Evolutionary conservation across 2,113 vertebrate species (phyloP).

Genomic region (Chionomys nivalis): DNA sequence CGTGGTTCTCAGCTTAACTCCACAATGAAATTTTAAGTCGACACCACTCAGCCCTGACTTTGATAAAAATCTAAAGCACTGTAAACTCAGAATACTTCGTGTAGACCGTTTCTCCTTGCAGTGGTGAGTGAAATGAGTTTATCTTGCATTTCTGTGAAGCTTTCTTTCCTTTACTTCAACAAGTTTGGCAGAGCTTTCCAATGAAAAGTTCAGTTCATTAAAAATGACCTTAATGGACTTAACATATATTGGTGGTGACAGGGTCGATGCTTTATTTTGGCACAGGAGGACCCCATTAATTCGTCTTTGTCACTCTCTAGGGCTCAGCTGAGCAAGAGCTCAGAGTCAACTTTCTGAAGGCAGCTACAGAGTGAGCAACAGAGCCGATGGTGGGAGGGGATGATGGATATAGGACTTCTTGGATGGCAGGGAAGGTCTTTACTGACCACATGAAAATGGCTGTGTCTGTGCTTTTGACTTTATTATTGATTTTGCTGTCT

Average conservation of each 20-base stretch:
- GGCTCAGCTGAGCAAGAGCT: slow-evolving; percentile 34
- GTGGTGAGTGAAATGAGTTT: slow-evolving; percentile 68
- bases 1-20: slow-evolving; percentile 43
- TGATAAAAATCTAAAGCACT: slow-evolving; percentile 66
- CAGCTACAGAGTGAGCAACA: background rate
- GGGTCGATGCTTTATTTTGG: slow-evolving; percentile 69
- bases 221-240: slow-evolving; percentile 75
- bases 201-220: slow-evolving; percentile 73
- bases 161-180: slow-evolving; percentile 66
- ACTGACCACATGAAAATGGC: slow-evolving; percentile 56
- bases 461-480: slow-evolving; percentile 42
- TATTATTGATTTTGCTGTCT: slow-evolving; percentile 62
- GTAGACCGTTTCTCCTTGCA: slow-evolving; percentile 59
- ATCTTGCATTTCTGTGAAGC: slow-evolving; percentile 62
- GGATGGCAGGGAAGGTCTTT: slow-evolving; percentile 43
- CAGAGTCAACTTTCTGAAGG: slow-evolving; percentile 41
- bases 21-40: slow-evolving; percentile 18
- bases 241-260: slow-evolving; percentile 77
- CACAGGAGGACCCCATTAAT: slow-evolving; percentile 68
- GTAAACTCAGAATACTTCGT: slow-evolving; percentile 48
- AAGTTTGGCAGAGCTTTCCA: slow-evolving; percentile 67
- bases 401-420: slow-evolving; percentile 45
- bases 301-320: slow-evolving; percentile 75
- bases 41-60: slow-evolving; percentile 43
- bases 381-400: background rate